Conservation (phyloP, 2,888 invertebrate species). For the Tenthredo distinguenda region DNA sequence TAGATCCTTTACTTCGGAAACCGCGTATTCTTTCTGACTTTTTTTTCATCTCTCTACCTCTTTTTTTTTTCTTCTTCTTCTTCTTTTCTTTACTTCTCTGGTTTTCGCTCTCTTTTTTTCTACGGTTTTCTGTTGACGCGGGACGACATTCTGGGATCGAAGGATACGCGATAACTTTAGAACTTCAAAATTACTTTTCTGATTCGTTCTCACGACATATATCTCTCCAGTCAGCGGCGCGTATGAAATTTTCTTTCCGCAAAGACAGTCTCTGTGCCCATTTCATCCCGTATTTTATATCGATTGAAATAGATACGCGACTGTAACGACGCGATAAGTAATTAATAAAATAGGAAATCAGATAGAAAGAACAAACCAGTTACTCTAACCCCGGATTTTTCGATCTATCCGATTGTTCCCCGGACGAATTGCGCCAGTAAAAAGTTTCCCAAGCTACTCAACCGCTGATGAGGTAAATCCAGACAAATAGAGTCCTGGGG, state of each 20-base stretch:
- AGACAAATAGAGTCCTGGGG: slow-evolving; percentile 49
- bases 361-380: neutral
- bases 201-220: slow-evolving; percentile 33
- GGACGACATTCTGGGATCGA: slow-evolving; percentile 42
- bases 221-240: neutral
- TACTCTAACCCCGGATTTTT: neutral
- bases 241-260: neutral
- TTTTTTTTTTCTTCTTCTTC: neutral
- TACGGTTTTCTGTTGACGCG: slow-evolving; percentile 29
- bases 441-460: slow-evolving; percentile 46
- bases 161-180: slow-evolving; percentile 42
- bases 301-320: neutral
- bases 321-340: neutral
- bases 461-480: slow-evolving; percentile 44
- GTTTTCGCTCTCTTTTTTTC: neutral
- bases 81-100: neutral
- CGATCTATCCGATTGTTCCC: neutral
- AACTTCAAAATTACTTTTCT: slow-evolving; percentile 50
- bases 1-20: neutral
- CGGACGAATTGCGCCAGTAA: slow-evolving; percentile 33
- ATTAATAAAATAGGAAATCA: neutral
- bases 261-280: neutral
- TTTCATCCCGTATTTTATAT: neutral
- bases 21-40: neutral
- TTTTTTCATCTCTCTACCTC: neutral